Base-by-base conservation (phyloP, 2,888 invertebrate species). In the Mechanitis mazaeus region DNA sequence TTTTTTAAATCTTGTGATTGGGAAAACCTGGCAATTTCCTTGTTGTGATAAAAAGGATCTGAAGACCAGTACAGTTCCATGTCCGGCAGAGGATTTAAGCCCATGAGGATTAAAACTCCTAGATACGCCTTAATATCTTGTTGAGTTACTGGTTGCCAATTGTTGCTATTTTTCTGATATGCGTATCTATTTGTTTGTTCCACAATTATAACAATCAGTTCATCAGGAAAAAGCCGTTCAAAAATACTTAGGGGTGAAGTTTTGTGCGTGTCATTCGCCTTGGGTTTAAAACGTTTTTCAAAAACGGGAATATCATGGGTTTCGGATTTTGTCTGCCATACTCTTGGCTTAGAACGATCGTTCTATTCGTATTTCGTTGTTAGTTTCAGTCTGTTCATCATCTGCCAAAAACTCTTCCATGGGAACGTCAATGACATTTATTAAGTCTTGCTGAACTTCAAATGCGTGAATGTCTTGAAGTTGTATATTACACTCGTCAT, bases 61-160 rank as follows among this genome's bases (percentile, higher is more conserved):
- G 60, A 64, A 3, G 72, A 69, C 73, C 73, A 73, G 56, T 75
- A 73, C 11, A 74, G 62, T 45, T 74, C 71, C 58, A 73, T 65
- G 53, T 74, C 71, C 2, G 72, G 71, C 3, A 75, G 56, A 50
- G 73, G 72, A 65, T 75, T 71, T 57, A 76, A 65, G 35, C 76
- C 76, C 75, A 75, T 77, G 57, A 76, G 58, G 6, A 75, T 72
- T 33, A 76, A 64, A 63, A 76, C 58, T 61, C 75, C 74, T 61
- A 77, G 62, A 60, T 57, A 64, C 35, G 59, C 58, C 31, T 47
- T 71, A 1, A 76, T 70, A 47, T 74, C 74, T 61, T 70, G 53
- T 61, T 59, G 57, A 64, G 66, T 68, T 35, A 71, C 69, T 58
- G 68, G 68, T 64, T 35, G 66, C 70, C 69, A 76, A 58, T 73